Evolutionary conservation across 2,797 vertebrate genomes (phyloP), one percentile per base, ranked within the genome.

Genomic region (Falco naumanni): DNA sequence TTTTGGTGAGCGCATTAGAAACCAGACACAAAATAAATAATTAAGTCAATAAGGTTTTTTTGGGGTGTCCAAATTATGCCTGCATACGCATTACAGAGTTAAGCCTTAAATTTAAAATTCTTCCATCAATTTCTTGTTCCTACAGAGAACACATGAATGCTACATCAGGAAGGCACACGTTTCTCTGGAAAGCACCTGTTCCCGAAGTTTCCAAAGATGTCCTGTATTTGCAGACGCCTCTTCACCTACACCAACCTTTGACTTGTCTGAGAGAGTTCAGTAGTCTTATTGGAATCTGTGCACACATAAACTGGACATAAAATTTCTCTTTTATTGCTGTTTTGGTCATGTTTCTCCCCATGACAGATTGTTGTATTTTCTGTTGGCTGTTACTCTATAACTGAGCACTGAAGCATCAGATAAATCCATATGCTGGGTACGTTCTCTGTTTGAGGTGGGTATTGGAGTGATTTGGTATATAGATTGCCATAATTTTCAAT

Each of bases 21-120:
- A 88, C 8, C 8, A 83, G 82, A 53, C 37, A 77, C 24, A 75
- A 94, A 96, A 89, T 37, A 89, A 91, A 82, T 80, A 48, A 86
- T 84, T 70, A 78, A 68, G n/a, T 65, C 69, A 81, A 16, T 16
- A 34, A 68, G 28, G 53, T 61, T 66, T 72, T 76, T 11, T 19
- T 6, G 4, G 25, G 16, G 28, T 21, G 37, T 77, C 54, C 71
- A 71, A 81, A 61, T 88, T 93, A 63, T 31, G 57, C 37, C 45
- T 94, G 43, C 22, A 24, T 39, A 63, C 33, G 25, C 3, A 2
- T 61, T 89, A 74, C 53, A 56, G 47, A 68, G 47, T 78, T 74
- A 71, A 70, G 33, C 45, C 33, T 93, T 77, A 90, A 29, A 81
- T 91, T 54, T 85, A 8, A 87, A 95, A 85, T 78, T 78, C 37